Conservation (phyloP, 2,797 vertebrate species). For the Sebastes oblongus region DNA sequence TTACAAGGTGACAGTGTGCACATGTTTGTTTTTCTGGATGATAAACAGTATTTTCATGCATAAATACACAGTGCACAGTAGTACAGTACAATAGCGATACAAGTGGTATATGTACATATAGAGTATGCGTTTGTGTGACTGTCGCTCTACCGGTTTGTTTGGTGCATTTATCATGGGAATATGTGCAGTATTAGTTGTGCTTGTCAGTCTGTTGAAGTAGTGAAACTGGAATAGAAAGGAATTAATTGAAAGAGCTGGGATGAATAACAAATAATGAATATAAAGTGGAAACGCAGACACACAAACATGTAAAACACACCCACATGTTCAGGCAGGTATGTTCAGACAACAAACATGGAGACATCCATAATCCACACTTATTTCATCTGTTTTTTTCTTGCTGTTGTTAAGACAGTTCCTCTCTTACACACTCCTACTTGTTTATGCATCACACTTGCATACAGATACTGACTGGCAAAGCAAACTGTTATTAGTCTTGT, state of each 20-base stretch:
- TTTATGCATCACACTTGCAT: background rate
- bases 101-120: background rate
- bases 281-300: background rate
- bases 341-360: background rate
- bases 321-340: background rate
- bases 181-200: background rate
- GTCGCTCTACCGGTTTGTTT: background rate
- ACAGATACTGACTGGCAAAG: background rate
- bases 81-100: background rate
- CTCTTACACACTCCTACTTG: background rate
- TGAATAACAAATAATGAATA: constrained; percentile 28
- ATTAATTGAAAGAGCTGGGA: constrained; percentile 23
- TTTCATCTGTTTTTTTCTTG: background rate
- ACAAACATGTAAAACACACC: background rate
- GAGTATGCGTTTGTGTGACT: background rate
- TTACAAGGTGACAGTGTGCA: background rate
- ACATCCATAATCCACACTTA: constrained; percentile 6
- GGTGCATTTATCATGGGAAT: background rate
- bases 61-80: background rate
- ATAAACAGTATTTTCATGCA: background rate
- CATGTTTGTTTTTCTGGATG: background rate
- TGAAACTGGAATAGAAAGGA: background rate
- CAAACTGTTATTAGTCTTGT: background rate
- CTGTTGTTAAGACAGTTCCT: background rate
- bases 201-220: constrained; percentile 13